Evolutionary conservation across 2,888 invertebrate genomes (phyloP), one percentile per base, ranked within the genome.

Genomic region (Andrena praecox): DNA sequence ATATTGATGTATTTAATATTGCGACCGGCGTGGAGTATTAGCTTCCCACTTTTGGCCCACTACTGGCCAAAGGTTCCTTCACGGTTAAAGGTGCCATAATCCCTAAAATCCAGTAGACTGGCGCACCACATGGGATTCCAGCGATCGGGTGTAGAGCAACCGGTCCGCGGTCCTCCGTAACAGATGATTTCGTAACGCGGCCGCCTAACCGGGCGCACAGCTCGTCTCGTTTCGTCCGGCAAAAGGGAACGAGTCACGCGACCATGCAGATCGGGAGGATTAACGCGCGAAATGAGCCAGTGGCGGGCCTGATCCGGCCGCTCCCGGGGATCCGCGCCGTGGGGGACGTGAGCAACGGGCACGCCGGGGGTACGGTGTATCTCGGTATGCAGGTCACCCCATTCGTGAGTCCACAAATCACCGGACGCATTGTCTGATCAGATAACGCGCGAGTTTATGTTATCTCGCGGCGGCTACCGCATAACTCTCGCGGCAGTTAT

Each of bases 391-490:
- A 82, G 89, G 89, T 89, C 89, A 88, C 88, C 85, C 78, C 83
- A 82, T 89, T 88, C 84, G 81, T 80, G 76, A 80, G 81, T 80
- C 83, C 83, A 87, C 87, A 85, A 88, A 89, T 89, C 85, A 85
- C 81, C 80, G 76, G 86, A 85, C 84, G 80, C 86, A 84, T 83
- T 85, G 84, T 89, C 83, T 78, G 82, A 90, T 90, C 90, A 87
- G 89, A 90, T 89, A 88, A 83, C 79, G 81, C 79, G 69, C 84
- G 85, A 89, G 86, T 90, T 90, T 90, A 88, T 86, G 89, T 89
- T 91, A 91, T 89, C 90, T 89, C 82, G 85, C 76, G 83, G 71
- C 81, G 76, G 85, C 85, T 90, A 90, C 89, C 88, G 84, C 85
- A 90, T 90, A 89, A 89, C 85, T 90, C 87, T 87, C 84, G 80